phyloP scores from a whole-genome alignment of 1,140 invertebrate species.

The Conopomorpha cramerella region DNA sequence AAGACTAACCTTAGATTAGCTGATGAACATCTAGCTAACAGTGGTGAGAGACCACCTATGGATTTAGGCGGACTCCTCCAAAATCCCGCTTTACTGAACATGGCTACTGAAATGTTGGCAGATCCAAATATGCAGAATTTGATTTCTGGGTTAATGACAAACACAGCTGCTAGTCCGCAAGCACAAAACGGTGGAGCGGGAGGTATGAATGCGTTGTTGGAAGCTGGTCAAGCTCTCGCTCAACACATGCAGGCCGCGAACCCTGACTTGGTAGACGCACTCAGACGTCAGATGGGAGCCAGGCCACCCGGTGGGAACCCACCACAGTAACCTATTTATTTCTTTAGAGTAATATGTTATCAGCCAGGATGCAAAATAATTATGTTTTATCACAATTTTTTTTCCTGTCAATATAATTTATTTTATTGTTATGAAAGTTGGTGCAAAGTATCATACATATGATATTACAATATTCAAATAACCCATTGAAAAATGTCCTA shows the following conservation, averaged over 20 bases:
- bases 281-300: constrained; percentile 31
- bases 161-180: constrained; percentile 9
- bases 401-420: no score
- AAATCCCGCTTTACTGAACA: constrained; percentile 76
- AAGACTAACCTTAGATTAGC: constrained; percentile 78
- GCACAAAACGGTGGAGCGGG: constrained; percentile 9
- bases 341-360: no score
- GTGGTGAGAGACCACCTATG: constrained; percentile 27
- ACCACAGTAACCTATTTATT: no score
- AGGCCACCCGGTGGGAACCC: constrained; percentile 22
- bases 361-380: no score
- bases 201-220: constrained; percentile 36
- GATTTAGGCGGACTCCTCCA: constrained; percentile 69
- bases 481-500: no score
- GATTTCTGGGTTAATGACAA: constrained; percentile 49
- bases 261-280: constrained; percentile 49
- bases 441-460: no score
- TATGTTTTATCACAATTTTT: no score
- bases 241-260: constrained; percentile 54
- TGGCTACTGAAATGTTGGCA: constrained; percentile 78
- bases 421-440: no score
- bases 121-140: constrained; percentile 80
- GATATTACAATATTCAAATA: no score
- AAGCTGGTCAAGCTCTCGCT: constrained; percentile 49
- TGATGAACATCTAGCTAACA: constrained; percentile 35